These are phyloP conservation scores for Antheraea assamensis DNA, from an alignment of 2,888 invertebrate genomes.

Conservation along the genomic window DNA sequence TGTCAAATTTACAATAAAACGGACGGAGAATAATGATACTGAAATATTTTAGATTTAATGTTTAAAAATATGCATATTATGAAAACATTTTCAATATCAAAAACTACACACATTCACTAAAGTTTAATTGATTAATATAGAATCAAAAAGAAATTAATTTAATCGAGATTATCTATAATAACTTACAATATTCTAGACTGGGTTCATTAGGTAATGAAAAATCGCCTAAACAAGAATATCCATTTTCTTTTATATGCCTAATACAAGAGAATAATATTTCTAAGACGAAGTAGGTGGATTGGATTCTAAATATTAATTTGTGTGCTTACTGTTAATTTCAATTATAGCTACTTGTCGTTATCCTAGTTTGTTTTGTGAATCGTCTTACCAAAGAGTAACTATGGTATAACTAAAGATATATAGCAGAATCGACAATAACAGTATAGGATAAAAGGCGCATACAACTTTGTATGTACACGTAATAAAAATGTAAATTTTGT, in stretches of 20 bases:
- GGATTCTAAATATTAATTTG: background rate
- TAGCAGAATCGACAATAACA: background rate
- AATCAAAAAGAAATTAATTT: background rate
- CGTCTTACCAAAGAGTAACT: background rate
- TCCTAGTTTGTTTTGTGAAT: background rate
- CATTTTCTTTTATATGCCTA: background rate
- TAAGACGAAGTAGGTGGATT: background rate
- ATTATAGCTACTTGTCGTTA: background rate
- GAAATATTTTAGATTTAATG: background rate
- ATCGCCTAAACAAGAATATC: background rate
- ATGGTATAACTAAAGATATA: background rate
- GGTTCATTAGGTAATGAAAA: background rate
- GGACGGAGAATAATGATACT: conserved; percentile 19
- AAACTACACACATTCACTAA: background rate
- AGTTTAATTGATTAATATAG: background rate
- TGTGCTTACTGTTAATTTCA: background rate
- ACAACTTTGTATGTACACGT: background rate
- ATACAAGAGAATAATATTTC: background rate
- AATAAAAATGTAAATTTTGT: background rate
- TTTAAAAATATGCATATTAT: background rate
- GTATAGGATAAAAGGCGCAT: background rate
- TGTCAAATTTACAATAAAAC: background rate
- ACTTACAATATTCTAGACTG: conserved; percentile 1
- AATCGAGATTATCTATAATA: background rate
- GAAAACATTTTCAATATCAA: background rate